phyloP scores from a whole-genome alignment of 2,888 invertebrate species.

The Steinernema carpocapsae region DNA sequence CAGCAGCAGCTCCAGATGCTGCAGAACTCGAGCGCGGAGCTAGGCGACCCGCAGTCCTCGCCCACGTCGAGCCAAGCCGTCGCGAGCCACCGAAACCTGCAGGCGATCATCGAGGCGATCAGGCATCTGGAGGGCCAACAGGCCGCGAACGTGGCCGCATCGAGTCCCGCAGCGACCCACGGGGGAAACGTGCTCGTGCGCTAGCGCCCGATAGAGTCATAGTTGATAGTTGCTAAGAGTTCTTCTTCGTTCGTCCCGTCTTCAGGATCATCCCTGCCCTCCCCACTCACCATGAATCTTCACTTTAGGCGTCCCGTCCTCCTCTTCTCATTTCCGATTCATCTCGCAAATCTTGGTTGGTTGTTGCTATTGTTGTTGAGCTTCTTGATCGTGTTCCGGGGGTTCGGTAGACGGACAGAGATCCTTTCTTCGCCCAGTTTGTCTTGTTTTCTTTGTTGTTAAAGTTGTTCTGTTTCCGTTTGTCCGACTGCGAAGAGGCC shows the following conservation, averaged over 20 bases:
- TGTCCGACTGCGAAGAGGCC: neutral
- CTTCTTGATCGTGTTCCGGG: conserved; percentile 29
- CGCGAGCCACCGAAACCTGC: conserved; percentile 74
- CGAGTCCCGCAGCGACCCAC: conserved; percentile 14
- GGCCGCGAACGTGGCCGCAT: conserved; percentile 69
- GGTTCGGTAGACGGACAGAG: conserved; percentile 32
- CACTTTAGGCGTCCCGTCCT: conserved; percentile 26
- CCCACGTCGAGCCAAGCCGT: conserved; percentile 39
- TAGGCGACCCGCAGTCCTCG: conserved; percentile 30
- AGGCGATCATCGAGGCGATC: conserved; percentile 97
- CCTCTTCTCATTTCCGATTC: conserved; percentile 12
- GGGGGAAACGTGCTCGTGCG: conserved; percentile 31
- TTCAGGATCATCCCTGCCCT: conserved; percentile 24
- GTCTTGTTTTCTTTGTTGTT: conserved; percentile 25
- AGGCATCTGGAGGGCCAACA: conserved; percentile 85
- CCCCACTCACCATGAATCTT: conserved; percentile 34
- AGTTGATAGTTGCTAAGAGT: conserved; percentile 27
- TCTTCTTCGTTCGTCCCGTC: neutral
- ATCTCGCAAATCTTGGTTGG: conserved; percentile 33
- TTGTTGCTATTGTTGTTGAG: conserved; percentile 35
- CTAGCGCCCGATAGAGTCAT: conserved; percentile 2
- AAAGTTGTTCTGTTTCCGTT: conserved; percentile 34
- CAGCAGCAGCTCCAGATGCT: conserved; percentile 38
- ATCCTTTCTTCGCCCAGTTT: conserved; percentile 13
- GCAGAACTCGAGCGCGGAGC: conserved; percentile 37